Evolutionary conservation across 2,797 vertebrate species (phyloP), one percentile per base, ranked within the genome.

Genomic region (Apodemus agrarius): DNA sequence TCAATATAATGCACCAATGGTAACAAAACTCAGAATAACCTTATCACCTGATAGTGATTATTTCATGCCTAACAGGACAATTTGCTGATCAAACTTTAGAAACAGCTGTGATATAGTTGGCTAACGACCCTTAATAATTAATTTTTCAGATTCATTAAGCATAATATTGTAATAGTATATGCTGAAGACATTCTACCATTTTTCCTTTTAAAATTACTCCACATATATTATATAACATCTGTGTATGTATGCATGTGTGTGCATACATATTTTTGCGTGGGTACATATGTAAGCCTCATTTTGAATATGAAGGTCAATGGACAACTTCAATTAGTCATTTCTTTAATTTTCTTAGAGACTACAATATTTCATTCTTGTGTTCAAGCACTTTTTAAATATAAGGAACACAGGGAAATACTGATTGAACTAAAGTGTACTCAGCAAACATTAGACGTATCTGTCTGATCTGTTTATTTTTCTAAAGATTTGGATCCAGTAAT

Each of bases 1-100:
- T n/a, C 63, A 24, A 83, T 90, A 75, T 80, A 87, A 97, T 87
- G 22, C 0, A 24, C 3, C 12, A 22, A 43, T 78, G 12, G 49
- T 94, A 93, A 67, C 21, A 96, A 94, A 84, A 72, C 6, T 65
- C 13, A 49, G 31, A 90, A 93, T 84, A 31, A 63, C 37, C 76
- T 0, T 1, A 46, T 85, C 3, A 87, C 26, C n/a, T 72, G 52
- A 89, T 54, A 89, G 2, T 87, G 69, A 61, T 26, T 93, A 76
- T 89, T 65, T 96, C 14, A 76, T 81, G 10, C 29, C n/a, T 16
- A 19, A 76, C 13, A 59, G n/a, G 2, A 94, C 11, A 49, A 26
- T 80, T 87, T 93, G 7, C 24, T 3, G 14, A 67, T 78, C 52
- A 87, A 72, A n/a, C 49, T 63, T 3, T 43, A 90, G 40, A 8